phyloP scores from a whole-genome alignment of 2,888 invertebrate genomes.

The Polymixis flavicincta region DNA sequence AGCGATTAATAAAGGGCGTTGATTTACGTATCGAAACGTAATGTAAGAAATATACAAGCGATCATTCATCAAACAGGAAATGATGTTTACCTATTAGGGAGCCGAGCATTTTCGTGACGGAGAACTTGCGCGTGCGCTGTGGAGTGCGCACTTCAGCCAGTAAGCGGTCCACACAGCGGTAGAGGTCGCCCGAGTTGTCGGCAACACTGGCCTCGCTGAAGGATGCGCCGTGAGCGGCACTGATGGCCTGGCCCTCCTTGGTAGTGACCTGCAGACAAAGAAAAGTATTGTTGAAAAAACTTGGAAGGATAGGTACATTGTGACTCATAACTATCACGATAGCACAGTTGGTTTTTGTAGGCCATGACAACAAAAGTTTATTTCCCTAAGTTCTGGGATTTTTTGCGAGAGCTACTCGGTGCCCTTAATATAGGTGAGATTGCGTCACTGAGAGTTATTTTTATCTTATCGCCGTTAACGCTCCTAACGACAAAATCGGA shows the following conservation, averaged over 20 bases:
- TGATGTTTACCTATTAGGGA: slow-evolving; percentile 91
- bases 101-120: slow-evolving; percentile 95
- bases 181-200: slow-evolving; percentile 94
- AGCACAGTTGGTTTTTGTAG: slow-evolving; percentile 3
- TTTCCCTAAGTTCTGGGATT: not conserved
- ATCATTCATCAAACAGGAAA: slow-evolving; percentile 6
- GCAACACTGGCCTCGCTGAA: slow-evolving; percentile 96
- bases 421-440: slow-evolving; percentile 12
- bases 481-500: slow-evolving; percentile 38
- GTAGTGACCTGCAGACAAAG: slow-evolving; percentile 91
- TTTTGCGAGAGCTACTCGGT: not conserved
- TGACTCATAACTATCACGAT: not conserved
- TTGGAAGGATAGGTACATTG: not conserved
- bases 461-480: slow-evolving; percentile 24
- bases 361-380: not conserved
- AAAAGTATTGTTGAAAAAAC: slow-evolving; percentile 15
- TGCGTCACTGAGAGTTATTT: slow-evolving; percentile 37
- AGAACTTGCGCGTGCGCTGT: slow-evolving; percentile 93
- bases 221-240: slow-evolving; percentile 92
- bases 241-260: slow-evolving; percentile 93
- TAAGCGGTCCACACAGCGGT: slow-evolving; percentile 93
- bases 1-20: slow-evolving; percentile 5
- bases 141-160: slow-evolving; percentile 92
- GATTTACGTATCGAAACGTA: slow-evolving; percentile 1
- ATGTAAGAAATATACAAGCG: not conserved